These are phyloP conservation scores for Omphaloscelis lunosa DNA, from an alignment of 2,888 invertebrate species.

Conservation along the genomic window DNA sequence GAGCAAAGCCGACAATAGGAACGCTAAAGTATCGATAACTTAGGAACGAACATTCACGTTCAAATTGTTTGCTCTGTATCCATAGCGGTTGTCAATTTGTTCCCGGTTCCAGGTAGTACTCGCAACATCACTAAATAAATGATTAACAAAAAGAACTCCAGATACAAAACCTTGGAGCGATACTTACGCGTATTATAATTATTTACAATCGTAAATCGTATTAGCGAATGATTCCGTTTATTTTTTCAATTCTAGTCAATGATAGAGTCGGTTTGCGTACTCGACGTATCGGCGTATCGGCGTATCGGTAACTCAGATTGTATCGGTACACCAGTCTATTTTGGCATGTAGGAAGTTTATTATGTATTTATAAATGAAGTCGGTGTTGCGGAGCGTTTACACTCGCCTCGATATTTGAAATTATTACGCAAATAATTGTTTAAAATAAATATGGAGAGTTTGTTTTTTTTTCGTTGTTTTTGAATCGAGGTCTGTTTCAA, in stretches of 20 bases:
- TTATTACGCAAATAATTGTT: constrained; percentile 64
- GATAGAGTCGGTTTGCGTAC: constrained; percentile 72
- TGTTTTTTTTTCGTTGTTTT: constrained; percentile 52
- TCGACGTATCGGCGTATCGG: constrained; percentile 67
- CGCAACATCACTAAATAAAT: constrained; percentile 64
- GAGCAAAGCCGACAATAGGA: constrained; percentile 30
- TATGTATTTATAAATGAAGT: constrained; percentile 73
- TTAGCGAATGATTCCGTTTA: constrained; percentile 81
- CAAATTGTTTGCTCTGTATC: constrained; percentile 54
- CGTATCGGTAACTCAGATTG: constrained; percentile 70
- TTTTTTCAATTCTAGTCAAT: constrained; percentile 81
- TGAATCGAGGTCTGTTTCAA: constrained; percentile 52
- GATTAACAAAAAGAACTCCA: constrained; percentile 68
- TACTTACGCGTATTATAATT: constrained; percentile 77
- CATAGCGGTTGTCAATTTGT: constrained; percentile 62
- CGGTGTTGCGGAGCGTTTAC: constrained; percentile 60
- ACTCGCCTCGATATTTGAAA: constrained; percentile 55
- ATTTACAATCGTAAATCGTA: constrained; percentile 85
- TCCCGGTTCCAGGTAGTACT: constrained; percentile 46
- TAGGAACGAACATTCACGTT: constrained; percentile 19
- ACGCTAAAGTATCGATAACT: constrained; percentile 31
- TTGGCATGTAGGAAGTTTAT: constrained; percentile 73
- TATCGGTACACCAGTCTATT: constrained; percentile 70
- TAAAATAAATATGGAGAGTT: constrained; percentile 55
- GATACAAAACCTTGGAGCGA: constrained; percentile 69